A percentile compares a stretch with the other conserved stretches of the same genome.
phyloP scores from a whole-genome alignment of 1,140 invertebrate genomes.

The Bombus fervidus region DNA sequence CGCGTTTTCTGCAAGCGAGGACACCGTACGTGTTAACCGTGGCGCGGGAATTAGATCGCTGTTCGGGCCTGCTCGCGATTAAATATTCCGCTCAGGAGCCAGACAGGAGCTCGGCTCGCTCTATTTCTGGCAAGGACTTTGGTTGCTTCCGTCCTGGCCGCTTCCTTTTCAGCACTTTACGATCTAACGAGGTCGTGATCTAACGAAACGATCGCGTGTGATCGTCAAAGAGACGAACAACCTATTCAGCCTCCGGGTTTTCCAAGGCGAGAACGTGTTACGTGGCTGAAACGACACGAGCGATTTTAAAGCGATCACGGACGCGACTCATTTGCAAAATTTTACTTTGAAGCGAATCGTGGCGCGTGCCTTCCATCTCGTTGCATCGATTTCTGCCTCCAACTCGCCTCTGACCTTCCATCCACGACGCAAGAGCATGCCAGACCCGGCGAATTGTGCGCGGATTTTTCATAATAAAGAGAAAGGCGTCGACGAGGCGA shows the following conservation, averaged over 20 bases:
- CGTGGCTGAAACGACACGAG: conserved; percentile 12
- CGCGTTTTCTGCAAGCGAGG: conserved; percentile 39
- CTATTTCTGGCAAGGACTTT: conserved; percentile 73
- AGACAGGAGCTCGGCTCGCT: conserved; percentile 35
- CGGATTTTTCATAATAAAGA: conserved; percentile 54
- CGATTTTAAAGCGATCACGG: conserved; percentile 33
- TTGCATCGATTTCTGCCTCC: background rate
- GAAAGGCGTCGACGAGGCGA: conserved; percentile 37
- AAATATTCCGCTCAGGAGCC: conserved; percentile 59
- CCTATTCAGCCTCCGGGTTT: conserved; percentile 48
- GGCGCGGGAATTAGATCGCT: conserved; percentile 47
- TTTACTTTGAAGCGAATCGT: conserved; percentile 4
- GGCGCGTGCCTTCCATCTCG: conserved; percentile 5
- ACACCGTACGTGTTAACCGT: conserved; percentile 17
- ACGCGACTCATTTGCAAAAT: conserved; percentile 35
- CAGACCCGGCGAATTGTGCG: conserved; percentile 14
- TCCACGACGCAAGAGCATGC: background rate
- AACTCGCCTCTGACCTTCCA: conserved; percentile 27
- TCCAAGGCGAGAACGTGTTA: conserved; percentile 57
- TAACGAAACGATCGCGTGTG: conserved; percentile 57
- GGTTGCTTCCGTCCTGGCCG: background rate
- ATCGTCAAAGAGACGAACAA: conserved; percentile 46
- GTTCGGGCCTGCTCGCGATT: conserved; percentile 29
- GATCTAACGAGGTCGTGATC: conserved; percentile 61
- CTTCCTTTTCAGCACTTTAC: conserved; percentile 25